Base-by-base conservation (phyloP, 2,888 invertebrate genomes). In the Nipponacmea schrenckii region DNA sequence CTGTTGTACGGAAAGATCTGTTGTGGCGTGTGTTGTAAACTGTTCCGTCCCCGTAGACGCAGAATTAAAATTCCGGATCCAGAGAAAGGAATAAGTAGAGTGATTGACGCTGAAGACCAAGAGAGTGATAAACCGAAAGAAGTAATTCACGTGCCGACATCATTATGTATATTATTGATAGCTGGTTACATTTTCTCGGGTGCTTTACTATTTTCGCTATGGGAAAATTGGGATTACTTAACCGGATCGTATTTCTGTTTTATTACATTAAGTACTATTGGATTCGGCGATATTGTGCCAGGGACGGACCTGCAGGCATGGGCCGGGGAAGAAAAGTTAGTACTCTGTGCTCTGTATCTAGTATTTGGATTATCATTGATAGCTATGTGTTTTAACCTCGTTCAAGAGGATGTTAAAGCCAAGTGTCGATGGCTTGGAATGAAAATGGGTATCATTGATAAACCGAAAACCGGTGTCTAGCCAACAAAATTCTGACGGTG, bases 1-100 rank as follows among this genome's bases (percentile, higher is more conserved):
- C 78, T 93, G 84, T 92, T 93, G 73, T 93, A 93, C 83, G 82
- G 83, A 17, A 85, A 85, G 74, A 80, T 88, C 26, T 88, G 85
- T 73, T 88, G 88, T 74, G 87, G 87, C 0, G 70, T 86, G 26
- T 87, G 85, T 70, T 85, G 85, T 74, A 73, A 82, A 50, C 73
- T 83, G 39, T 85, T 85, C 78, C 79, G 80, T 45, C 83, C 82
- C 5, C 68, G 79, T 17, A 73, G 83, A 45, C 72, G 80, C 46
- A 72, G 79, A 50, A 77, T 73, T 2, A 44, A 48, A 20, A 26
- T 81, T 27, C 78, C 78, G 2, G 85, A 84, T 70, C 78, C 81
- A 0, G 84, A 84, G 74, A 83, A 82, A 65, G 84, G 83, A 17
- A 68, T 83, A 15, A 73, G 71, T 17, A 39, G 69, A 39, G 74